Evolutionary conservation across 2,888 invertebrate species (phyloP).

Genomic region (Microchrysa polita): DNA sequence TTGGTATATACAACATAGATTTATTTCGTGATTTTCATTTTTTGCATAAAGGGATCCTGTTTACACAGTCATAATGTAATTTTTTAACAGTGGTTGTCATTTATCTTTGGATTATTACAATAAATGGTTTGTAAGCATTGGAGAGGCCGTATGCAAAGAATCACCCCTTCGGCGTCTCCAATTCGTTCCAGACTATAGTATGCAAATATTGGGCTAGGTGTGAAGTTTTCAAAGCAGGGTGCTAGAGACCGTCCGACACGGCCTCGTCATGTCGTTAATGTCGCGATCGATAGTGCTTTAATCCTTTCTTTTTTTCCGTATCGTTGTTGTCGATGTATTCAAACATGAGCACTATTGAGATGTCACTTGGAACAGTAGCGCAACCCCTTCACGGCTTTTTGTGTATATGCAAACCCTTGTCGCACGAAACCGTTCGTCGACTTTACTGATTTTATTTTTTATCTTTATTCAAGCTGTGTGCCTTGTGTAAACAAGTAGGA

Average conservation of each 20-base stretch:
- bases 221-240: conserved; percentile 26
- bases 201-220: conserved; percentile 48
- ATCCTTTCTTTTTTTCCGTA: conserved; percentile 40
- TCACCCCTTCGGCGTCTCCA: conserved; percentile 23
- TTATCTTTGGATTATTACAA: conserved; percentile 42
- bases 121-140: conserved; percentile 34
- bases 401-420: conserved; percentile 44
- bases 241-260: background rate
- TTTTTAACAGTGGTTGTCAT: conserved; percentile 43
- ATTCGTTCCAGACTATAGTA: conserved; percentile 45
- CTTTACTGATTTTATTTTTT: conserved; percentile 28
- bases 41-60: conserved; percentile 31
- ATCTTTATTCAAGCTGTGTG: conserved; percentile 23
- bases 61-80: conserved; percentile 43
- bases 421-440: background rate
- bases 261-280: conserved; percentile 19
- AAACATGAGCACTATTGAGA: conserved; percentile 39
- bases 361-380: conserved; percentile 43
- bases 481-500: conserved; percentile 39
- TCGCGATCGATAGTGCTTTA: conserved; percentile 42
- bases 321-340: conserved; percentile 10
- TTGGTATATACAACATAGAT: background rate
- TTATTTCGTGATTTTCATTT: conserved; percentile 10
- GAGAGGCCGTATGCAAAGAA: background rate
- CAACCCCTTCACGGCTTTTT: conserved; percentile 40